phyloP scores from a whole-genome alignment of 2,888 invertebrate species.

The Girardia tigrina region DNA sequence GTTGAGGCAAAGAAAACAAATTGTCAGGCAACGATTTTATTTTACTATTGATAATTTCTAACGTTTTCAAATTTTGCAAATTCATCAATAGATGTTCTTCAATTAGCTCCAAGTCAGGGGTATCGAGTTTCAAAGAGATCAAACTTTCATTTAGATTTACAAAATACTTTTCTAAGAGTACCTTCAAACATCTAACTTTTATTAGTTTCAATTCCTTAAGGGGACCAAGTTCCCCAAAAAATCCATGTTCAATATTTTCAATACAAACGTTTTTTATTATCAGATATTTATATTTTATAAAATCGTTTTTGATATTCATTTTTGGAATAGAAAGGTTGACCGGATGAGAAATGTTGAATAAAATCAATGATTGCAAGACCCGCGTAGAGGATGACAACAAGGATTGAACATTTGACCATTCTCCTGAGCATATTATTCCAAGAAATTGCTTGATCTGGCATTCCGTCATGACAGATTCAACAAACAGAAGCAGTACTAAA shows the following conservation, averaged over 20 bases:
- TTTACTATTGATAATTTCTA: not conserved
- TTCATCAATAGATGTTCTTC: not conserved
- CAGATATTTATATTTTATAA: not conserved
- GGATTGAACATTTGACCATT: not conserved
- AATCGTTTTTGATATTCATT: not conserved
- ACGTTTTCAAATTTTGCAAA: not conserved
- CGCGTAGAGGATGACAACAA: not conserved
- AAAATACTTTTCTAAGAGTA: not conserved
- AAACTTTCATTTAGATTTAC: not conserved
- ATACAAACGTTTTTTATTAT: conserved; percentile 9
- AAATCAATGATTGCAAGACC: not conserved
- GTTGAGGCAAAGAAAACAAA: not conserved
- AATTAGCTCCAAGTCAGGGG: not conserved
- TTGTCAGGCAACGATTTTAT: not conserved
- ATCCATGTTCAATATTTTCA: not conserved
- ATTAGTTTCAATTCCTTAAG: not conserved
- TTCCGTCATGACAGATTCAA: not conserved
- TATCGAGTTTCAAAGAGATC: not conserved
- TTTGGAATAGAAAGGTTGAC: not conserved
- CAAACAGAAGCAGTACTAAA: too few relatives aligned
- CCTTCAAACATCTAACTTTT: not conserved
- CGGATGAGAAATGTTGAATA: not conserved
- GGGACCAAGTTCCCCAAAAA: not conserved
- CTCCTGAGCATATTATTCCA: not conserved
- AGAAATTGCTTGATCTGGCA: not conserved